Conservation (phyloP, 2,888 invertebrate genomes). For the Oegoconia quadripuncta region DNA sequence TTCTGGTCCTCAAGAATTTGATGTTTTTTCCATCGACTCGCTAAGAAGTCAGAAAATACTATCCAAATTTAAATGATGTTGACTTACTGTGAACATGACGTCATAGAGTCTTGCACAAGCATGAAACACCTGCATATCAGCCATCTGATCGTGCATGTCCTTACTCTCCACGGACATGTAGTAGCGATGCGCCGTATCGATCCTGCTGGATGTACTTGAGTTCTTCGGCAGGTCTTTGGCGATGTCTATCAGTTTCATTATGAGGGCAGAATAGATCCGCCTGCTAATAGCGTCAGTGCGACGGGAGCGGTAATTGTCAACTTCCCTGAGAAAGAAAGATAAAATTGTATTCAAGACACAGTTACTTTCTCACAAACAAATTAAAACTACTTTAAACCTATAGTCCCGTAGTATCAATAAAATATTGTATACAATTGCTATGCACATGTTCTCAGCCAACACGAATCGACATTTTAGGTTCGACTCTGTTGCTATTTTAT, state of each 20-base stretch:
- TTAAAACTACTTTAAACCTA: too few relatives aligned
- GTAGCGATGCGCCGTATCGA: conserved; percentile 58
- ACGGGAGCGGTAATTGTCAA: conserved; percentile 60
- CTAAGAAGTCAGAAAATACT: too few relatives aligned
- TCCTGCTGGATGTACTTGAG: conserved; percentile 36
- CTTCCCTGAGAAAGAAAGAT: conserved; percentile 44
- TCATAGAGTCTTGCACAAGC: conserved; percentile 57
- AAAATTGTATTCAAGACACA: not conserved
- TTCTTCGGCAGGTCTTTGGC: conserved; percentile 63
- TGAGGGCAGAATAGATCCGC: conserved; percentile 58
- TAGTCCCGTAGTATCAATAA: too few relatives aligned
- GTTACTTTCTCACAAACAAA: not conserved
- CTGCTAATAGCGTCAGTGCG: conserved; percentile 67
- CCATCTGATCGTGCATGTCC: conserved; percentile 67
- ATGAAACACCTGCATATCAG: conserved; percentile 64
- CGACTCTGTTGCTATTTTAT: too few relatives aligned
- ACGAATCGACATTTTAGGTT: too few relatives aligned
- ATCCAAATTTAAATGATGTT: too few relatives aligned
- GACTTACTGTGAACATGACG: conserved; percentile 53
- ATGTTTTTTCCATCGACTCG: too few relatives aligned
- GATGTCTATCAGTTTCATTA: conserved; percentile 70
- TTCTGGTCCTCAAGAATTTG: too few relatives aligned
- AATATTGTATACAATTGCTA: too few relatives aligned
- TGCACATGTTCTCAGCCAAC: too few relatives aligned
- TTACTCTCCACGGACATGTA: conserved; percentile 60